These are phyloP conservation scores for Notothenia coriiceps DNA, from an alignment of 2,113 vertebrate species.

Conservation along the genomic window DNA sequence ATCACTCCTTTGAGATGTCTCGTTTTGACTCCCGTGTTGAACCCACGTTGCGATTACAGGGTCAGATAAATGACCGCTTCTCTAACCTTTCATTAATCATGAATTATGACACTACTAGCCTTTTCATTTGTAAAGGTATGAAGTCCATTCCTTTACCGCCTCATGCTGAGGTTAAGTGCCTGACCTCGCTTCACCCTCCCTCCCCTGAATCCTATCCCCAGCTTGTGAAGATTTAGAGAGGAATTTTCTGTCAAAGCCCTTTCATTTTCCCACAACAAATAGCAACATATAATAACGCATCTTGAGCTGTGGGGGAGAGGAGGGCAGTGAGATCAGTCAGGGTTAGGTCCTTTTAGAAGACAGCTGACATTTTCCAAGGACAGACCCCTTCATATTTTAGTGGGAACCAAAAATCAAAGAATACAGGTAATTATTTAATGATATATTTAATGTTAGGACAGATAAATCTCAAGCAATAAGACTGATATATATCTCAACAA, in stretches of 20 bases:
- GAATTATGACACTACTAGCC: not conserved
- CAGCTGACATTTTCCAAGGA: not conserved
- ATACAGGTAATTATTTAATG: not conserved
- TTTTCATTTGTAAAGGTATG: conserved; percentile 25
- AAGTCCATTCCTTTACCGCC: conserved; percentile 15
- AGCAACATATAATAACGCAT: conserved; percentile 43
- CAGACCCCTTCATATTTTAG: too few species aligned
- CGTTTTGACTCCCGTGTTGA: not conserved
- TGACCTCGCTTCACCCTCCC: conserved; percentile 34
- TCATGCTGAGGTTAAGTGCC: conserved; percentile 46
- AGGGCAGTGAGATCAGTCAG: not conserved
- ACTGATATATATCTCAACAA: conserved; percentile 1
- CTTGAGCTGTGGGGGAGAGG: conserved; percentile 17
- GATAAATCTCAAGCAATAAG: not conserved
- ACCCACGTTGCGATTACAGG: not conserved
- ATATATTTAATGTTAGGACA: not conserved
- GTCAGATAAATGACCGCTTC: too few species aligned
- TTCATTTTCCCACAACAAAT: conserved; percentile 63
- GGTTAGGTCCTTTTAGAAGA: not conserved
- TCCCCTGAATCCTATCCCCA: conserved; percentile 27
- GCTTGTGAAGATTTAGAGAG: conserved; percentile 57
- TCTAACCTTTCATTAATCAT: not conserved
- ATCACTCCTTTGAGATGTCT: not conserved
- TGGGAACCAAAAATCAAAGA: not conserved
- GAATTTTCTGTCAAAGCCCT: conserved; percentile 58